A percentile compares a stretch with the other conserved stretches of the same genome.
phyloP scores from a whole-genome alignment of 2,113 vertebrate species.

The Nibea albiflora region DNA sequence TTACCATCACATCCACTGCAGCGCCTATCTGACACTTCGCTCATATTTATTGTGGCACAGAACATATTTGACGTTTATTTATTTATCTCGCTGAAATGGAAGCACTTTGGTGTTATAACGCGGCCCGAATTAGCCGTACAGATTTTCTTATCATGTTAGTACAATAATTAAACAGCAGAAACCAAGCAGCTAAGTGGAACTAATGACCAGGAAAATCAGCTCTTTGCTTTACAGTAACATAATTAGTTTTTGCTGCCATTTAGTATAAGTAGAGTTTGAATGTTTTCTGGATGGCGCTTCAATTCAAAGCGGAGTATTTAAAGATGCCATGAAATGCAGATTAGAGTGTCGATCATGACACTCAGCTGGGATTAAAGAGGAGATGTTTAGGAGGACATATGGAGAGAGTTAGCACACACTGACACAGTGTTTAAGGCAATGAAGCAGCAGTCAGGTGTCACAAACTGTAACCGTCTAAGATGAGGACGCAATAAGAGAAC shows the following conservation, averaged over 20 bases:
- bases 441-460: neutral
- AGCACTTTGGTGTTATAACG: conserved; percentile 26
- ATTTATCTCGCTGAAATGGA: neutral
- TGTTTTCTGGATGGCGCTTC: conserved; percentile 45
- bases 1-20: conserved; percentile 28
- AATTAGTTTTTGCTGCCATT: conserved; percentile 32
- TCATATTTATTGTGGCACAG: neutral
- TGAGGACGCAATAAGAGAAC: neutral
- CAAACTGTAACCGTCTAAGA: neutral
- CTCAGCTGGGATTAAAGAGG: conserved; percentile 15
- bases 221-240: conserved; percentile 33
- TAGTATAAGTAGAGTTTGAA: conserved; percentile 24
- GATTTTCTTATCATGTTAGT: conserved; percentile 12
- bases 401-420: conserved; percentile 8
- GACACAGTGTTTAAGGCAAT: neutral
- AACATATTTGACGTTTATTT: neutral
- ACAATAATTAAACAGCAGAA: conserved; percentile 29
- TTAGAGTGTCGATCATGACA: conserved; percentile 13
- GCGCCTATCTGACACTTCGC: conserved; percentile 3
- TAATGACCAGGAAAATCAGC: conserved; percentile 42
- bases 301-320: conserved; percentile 34
- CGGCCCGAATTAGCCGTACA: conserved; percentile 13
- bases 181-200: conserved; percentile 33
- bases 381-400: neutral
- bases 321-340: conserved; percentile 27